A percentile compares a stretch with the other conserved stretches of the same genome.
These are phyloP conservation scores for pig (Sus scrofa) DNA, from an alignment of 2,113 vertebrate species.

Conservation along the genomic window T2T-Sscrofa CM000814.6:135069501-135070000, in stretches of 20 bases:
- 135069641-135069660: slow-evolving; percentile 7
- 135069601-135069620: background rate
- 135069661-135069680: background rate
- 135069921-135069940: slow-evolving; percentile 43
- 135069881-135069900: background rate
- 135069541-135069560: background rate
- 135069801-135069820: background rate
- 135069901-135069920: slow-evolving; percentile 25
- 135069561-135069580: background rate
- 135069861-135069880: background rate
- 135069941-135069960: slow-evolving; percentile 19
- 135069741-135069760: background rate
- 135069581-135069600: background rate
- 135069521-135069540: background rate
- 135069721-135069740: background rate
- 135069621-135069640: background rate
- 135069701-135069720: background rate
- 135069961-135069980: background rate
- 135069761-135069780: background rate
- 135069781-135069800: background rate
- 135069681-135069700: slow-evolving; percentile 24
- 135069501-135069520: background rate
- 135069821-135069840: background rate
- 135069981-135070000: slow-evolving; percentile 14
- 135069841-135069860: background rate